phyloP scores from a whole-genome alignment of 2,888 invertebrate species.

The Oscheius sp. region DNA sequence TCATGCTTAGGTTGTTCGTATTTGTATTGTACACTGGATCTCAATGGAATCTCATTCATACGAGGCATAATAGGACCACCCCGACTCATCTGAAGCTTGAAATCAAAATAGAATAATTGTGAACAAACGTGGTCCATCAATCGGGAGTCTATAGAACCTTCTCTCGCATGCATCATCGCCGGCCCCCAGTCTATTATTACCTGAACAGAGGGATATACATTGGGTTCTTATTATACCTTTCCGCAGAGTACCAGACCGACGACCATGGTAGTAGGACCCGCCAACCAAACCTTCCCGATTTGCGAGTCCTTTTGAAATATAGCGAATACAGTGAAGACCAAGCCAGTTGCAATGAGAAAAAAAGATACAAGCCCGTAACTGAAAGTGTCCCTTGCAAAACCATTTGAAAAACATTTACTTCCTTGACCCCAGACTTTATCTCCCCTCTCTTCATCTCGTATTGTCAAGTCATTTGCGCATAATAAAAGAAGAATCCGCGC shows the following conservation, averaged over 20 bases:
- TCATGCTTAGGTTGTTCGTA: slow-evolving; percentile 45
- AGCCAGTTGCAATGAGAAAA: slow-evolving; percentile 67
- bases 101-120: not conserved
- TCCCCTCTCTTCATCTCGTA: not conserved
- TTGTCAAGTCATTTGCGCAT: slow-evolving; percentile 16
- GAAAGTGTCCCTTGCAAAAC: too few relatives aligned
- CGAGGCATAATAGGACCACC: slow-evolving; percentile 12
- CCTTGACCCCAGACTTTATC: too few relatives aligned
- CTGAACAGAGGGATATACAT: slow-evolving; percentile 28
- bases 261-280: slow-evolving; percentile 66
- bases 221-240: slow-evolving; percentile 48
- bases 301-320: slow-evolving; percentile 70
- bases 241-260: slow-evolving; percentile 68
- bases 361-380: slow-evolving; percentile 69
- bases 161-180: slow-evolving; percentile 65
- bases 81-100: slow-evolving; percentile 9
- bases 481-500: slow-evolving; percentile 7
- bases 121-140: slow-evolving; percentile 21
- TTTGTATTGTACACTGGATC: slow-evolving; percentile 10
- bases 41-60: slow-evolving; percentile 6
- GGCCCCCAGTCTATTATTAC: slow-evolving; percentile 70
- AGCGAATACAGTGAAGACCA: slow-evolving; percentile 70
- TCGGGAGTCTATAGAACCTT: slow-evolving; percentile 64
- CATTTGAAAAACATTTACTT: not conserved
- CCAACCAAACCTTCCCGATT: slow-evolving; percentile 69